Evolutionary conservation across 2,113 vertebrate species (phyloP).

Genomic region (Rhinopithecus roxellana): DNA sequence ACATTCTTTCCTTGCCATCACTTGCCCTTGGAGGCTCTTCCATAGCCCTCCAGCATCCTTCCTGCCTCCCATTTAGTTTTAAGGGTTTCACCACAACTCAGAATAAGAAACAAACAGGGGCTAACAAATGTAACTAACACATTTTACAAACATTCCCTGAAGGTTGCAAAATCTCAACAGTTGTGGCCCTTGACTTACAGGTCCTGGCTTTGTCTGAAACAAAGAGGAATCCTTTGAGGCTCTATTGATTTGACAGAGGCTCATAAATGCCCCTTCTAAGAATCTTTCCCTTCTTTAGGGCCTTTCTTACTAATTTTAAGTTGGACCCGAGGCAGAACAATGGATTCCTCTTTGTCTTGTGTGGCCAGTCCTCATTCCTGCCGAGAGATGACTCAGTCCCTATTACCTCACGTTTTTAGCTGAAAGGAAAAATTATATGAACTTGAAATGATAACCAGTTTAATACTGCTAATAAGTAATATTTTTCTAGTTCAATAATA

Average conservation of each 20-base stretch:
- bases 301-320: background rate
- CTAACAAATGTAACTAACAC: background rate
- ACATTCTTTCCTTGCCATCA: background rate
- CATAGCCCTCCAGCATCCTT: background rate
- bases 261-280: background rate
- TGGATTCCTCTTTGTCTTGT: background rate
- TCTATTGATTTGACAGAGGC: background rate
- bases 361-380: background rate
- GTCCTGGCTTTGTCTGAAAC: background rate
- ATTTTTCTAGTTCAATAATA: slow-evolving; percentile 13
- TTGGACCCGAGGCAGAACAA: background rate
- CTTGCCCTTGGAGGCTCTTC: background rate
- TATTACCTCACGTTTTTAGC: background rate
- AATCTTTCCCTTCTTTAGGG: background rate
- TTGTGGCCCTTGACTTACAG: background rate
- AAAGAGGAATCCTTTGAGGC: background rate
- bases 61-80: background rate
- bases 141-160: background rate
- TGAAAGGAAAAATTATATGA: slow-evolving; percentile 25
- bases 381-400: background rate
- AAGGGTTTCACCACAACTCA: background rate
- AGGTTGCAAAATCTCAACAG: background rate
- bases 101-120: background rate
- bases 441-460: slow-evolving; percentile 31
- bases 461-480: slow-evolving; percentile 31